Conservation (phyloP, 2,113 vertebrate species). For the Rhegmatorhina hoffmannsi region DNA sequence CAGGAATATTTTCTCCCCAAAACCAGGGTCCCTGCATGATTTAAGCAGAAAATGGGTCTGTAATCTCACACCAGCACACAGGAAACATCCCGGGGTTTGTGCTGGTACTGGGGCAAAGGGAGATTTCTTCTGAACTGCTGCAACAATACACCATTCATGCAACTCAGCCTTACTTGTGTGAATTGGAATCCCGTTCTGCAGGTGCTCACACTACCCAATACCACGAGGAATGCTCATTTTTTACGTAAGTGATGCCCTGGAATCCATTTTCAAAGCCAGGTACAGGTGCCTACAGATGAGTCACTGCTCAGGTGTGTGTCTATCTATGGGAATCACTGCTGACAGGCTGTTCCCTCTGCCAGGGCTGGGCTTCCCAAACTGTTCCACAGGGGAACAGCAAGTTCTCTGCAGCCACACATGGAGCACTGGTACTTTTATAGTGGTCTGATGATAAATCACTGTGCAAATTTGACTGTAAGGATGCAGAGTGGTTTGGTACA, state of each 20-base stretch:
- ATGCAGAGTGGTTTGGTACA: not conserved
- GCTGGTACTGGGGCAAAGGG: not conserved
- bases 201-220: not conserved
- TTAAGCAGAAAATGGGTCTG: not conserved
- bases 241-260: not conserved
- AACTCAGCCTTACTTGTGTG: not conserved
- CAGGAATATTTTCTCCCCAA: not conserved
- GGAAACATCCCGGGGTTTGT: not conserved
- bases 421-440: not conserved
- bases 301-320: not conserved
- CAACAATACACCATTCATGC: conserved; percentile 7
- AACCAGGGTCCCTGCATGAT: not conserved
- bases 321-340: not conserved
- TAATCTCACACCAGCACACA: not conserved
- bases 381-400: not conserved
- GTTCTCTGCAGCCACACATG: not conserved
- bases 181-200: conserved; percentile 41
- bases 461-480: not conserved
- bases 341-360: not conserved
- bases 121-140: not conserved
- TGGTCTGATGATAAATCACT: not conserved
- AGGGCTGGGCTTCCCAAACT: not conserved
- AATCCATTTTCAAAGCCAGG: conserved; percentile 12
- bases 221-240: not conserved
- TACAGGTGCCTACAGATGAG: not conserved